Evolutionary conservation across 2,113 vertebrate species (phyloP).

Genomic region (Cairina moschata): DNA sequence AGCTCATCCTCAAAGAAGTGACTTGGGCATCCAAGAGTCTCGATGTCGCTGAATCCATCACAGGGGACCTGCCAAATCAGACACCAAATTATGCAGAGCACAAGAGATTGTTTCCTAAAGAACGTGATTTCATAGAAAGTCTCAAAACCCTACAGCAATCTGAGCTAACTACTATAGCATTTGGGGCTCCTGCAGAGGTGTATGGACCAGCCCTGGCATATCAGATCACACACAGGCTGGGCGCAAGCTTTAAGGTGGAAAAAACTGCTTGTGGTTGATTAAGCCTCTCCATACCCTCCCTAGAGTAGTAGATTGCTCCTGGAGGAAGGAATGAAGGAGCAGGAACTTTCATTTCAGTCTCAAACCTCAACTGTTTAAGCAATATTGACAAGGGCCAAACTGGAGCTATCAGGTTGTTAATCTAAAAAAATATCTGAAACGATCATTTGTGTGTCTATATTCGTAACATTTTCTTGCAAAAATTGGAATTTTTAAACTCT

Average conservation of each 20-base stretch:
- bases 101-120: not conserved
- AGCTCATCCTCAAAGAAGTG: conserved; percentile 98
- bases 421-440: not conserved
- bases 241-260: not conserved
- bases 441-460: not conserved
- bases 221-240: not conserved
- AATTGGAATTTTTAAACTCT: not conserved
- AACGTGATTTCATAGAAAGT: accelerated
- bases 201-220: not conserved
- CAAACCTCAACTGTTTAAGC: not conserved
- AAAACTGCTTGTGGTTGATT: not conserved
- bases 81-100: not conserved
- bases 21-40: conserved; percentile 91
- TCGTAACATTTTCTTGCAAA: not conserved
- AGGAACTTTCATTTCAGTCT: not conserved
- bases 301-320: not conserved
- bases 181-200: not conserved
- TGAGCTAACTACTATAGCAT: not conserved
- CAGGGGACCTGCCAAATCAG: conserved; percentile 88
- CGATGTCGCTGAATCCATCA: conserved; percentile 95
- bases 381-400: not conserved
- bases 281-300: not conserved
- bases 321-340: not conserved
- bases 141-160: not conserved
- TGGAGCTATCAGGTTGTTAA: not conserved